Percentiles rank a stretch among this genome's conserved stretches.
These are phyloP conservation scores for Rhyacichthys aspro DNA, from an alignment of 2,797 vertebrate genomes.

Conservation along the genomic window DNA sequence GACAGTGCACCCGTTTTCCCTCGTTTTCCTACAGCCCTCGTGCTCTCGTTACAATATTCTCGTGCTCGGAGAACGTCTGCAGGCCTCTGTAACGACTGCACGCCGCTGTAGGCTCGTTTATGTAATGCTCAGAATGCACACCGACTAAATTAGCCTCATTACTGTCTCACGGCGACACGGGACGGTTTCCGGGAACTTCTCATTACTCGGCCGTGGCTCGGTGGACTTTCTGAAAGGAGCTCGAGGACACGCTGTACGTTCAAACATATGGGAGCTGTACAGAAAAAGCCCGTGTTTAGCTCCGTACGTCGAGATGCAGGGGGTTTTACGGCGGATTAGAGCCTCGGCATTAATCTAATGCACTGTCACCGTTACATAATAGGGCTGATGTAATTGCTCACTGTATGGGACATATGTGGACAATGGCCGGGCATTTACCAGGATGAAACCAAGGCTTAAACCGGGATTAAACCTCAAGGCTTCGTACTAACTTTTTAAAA, in stretches of 20 bases:
- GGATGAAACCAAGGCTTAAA: too few species aligned
- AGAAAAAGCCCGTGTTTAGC: too few species aligned
- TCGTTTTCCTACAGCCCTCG: too few species aligned
- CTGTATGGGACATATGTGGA: not conserved
- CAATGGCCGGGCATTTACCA: too few species aligned
- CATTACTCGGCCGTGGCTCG: not conserved
- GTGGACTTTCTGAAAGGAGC: not conserved
- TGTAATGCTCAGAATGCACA: not conserved
- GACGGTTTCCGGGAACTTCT: not conserved
- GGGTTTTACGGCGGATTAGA: too few species aligned
- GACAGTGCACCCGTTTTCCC: too few species aligned
- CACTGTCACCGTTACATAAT: not conserved
- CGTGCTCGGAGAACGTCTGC: too few species aligned
- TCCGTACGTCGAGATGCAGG: too few species aligned
- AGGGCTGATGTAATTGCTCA: not conserved
- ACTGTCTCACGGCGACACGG: not conserved
- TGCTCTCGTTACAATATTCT: too few species aligned
- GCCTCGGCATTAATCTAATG: not conserved
- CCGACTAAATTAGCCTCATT: slow-evolving; percentile 1
- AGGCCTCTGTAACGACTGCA: not conserved
- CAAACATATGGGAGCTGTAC: not conserved
- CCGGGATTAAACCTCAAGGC: too few species aligned
- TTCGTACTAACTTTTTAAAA: too few species aligned
- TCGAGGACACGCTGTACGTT: not conserved
- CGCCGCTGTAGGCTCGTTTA: not conserved